Base-by-base conservation (phyloP, 2,797 vertebrate genomes). In the Darevskia mixta region DNA sequence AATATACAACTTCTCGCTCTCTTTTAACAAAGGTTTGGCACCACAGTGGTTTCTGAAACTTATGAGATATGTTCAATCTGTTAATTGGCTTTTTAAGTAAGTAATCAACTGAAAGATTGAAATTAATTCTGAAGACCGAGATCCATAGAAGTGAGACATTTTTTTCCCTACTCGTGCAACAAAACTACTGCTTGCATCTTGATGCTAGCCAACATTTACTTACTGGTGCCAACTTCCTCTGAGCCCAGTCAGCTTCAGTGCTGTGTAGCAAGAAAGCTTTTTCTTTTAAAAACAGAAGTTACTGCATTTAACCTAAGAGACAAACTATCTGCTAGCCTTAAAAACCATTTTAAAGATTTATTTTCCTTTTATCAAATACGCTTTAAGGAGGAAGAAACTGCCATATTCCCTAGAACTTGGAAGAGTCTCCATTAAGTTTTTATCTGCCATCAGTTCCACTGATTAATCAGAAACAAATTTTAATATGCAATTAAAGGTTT, bases 381-480 rank as follows among this genome's bases (percentile, higher is more conserved):
- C 27, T 66, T n/a, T 41, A 17, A 55, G 1, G 18, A 83, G 43
- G 45, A 72, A 10, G 5, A 75, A 58, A 38, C 25, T 83, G 32
- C 69, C 23, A 58, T 49, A 55, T 55, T 64, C 35, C 49, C 45
- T 58, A 3, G 32, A 83, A 83, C 49, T 35, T 64, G 27, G 41
- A 84, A 38, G 8, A 61, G 18, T 76, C 18, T 76, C 17, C 76
- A n/a, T 9, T 3, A 18, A 77, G 71, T 77, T 66, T 43, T 13
- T 84, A 73, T 84, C 73, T 84, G 82, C 13, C 73, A 75, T 76
- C 55, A 85, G 72, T 17, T 85, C 49, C 35, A 76, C 35, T 76
- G 35, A 85, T 76, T 76, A 85, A 85, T 61, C 71, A 76, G 58
- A 11, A 38, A 85, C 13, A 23, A 6, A 55, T 38, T 83, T 73